A percentile compares a stretch with the other conserved stretches of the same genome.
phyloP scores from a whole-genome alignment of 2,113 vertebrate species.

The Anguilla japonica region DNA sequence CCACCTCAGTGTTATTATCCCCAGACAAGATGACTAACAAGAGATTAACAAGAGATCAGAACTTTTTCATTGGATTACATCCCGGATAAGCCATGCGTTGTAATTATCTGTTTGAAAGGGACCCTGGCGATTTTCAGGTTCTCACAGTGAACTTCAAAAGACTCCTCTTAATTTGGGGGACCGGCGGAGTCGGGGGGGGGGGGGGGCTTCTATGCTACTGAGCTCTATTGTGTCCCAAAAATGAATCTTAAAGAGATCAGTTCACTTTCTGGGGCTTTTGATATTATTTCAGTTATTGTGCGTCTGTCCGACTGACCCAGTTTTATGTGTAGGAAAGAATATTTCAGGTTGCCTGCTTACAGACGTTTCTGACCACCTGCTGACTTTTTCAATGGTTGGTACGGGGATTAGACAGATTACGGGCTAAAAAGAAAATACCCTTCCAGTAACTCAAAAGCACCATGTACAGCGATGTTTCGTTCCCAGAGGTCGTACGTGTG shows the following conservation, averaged over 20 bases:
- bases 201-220: background rate
- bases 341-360: too few species aligned
- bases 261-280: too few species aligned
- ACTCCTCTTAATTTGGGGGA: background rate
- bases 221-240: background rate
- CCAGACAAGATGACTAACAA: background rate
- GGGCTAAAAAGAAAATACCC: too few species aligned
- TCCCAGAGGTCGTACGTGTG: too few species aligned
- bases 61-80: constrained; percentile 11
- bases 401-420: too few species aligned
- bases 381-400: too few species aligned
- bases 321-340: too few species aligned
- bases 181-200: background rate
- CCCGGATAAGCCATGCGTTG: background rate
- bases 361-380: too few species aligned
- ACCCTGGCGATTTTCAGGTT: background rate
- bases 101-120: background rate
- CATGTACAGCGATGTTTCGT: too few species aligned
- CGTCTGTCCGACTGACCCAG: too few species aligned
- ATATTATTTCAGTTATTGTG: too few species aligned
- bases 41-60: background rate
- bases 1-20: background rate
- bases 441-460: too few species aligned
- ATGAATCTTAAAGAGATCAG: background rate
- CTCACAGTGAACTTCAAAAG: constrained; percentile 3